A percentile compares a stretch with the other conserved stretches of the same genome.
These are phyloP conservation scores for Eupsittula cactorum DNA, from an alignment of 2,113 vertebrate genomes.

Conservation along the genomic window DNA sequence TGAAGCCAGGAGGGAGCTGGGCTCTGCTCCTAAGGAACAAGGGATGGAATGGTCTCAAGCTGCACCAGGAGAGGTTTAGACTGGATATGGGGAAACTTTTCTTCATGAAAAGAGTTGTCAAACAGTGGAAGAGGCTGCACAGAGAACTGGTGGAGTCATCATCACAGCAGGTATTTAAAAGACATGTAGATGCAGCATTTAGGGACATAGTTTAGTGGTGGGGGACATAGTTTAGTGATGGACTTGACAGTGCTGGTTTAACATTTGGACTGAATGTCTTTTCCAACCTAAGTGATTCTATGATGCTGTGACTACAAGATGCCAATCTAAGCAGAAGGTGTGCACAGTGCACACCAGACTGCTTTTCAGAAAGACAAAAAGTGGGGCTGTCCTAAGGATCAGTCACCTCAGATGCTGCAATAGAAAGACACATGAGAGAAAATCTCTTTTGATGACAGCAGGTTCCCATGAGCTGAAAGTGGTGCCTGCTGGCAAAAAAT, in stretches of 20 bases:
- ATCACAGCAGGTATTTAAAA: too few species aligned
- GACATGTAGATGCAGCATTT: not conserved
- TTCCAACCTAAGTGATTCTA: not conserved
- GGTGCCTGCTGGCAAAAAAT: constrained; percentile 36
- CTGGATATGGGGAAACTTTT: not conserved
- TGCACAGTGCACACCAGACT: not conserved
- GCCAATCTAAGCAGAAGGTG: not conserved
- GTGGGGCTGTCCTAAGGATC: not conserved
- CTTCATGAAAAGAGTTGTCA: not conserved
- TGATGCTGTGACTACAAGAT: not conserved
- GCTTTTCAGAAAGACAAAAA: not conserved
- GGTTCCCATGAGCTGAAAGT: constrained; percentile 22
- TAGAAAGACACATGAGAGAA: constrained; percentile 29
- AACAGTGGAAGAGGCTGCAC: not conserved
- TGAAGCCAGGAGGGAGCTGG: not conserved
- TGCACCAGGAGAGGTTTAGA: not conserved
- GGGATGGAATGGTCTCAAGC: fast-evolving
- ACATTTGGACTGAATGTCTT: not conserved
- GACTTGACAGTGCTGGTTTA: not conserved
- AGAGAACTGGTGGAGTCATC: not conserved
- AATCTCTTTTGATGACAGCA: constrained; percentile 53
- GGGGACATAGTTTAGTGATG: not conserved
- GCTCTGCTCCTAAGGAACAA: not conserved
- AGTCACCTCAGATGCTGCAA: not conserved
- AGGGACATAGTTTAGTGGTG: not conserved